Evolutionary conservation across 2,113 vertebrate genomes (phyloP), one percentile per base, ranked within the genome.

Genomic region (Mola mola): DNA sequence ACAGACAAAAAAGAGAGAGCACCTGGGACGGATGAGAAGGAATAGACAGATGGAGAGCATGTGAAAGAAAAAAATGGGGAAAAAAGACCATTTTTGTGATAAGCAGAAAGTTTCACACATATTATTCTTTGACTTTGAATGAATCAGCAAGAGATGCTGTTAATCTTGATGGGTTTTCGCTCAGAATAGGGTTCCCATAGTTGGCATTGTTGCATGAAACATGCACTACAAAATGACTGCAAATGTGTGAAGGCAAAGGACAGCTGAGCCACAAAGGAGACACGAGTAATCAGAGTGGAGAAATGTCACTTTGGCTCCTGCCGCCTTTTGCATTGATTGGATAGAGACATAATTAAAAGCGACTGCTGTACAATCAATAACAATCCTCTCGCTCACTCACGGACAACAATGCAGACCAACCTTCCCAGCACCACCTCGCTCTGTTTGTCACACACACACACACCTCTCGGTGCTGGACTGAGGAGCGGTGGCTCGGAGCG

Each of bases 301-400:
- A 83, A 85, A 71, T 77, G 84, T 81, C 79, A 75, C 73, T 63
- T 33, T 69, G 68, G 70, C 71, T 69, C 72, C 63, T 53, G 44
- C 56, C n/a, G 36, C 59, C 68, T 66, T 78, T 56, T 56, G 57
- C 68, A 83, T 83, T 85, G 71, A 86, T 84, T 78, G 40, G 69
- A 71, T 43, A 17, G 52, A 66, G 65, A 67, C 53, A 58, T 80
- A 74, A 86, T 86, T 81, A 78, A 66, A 82, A 75, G 75, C 6
- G 72, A 80, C 79, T 83, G 79, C 43, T 41, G 44, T 43, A 40
- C 68, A 81, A 82, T 87, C 80, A 79, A 85, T 86, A 76, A 79
- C 61, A 66, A 51, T 43, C 58, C 59, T 36, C 26, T 12, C 10
- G 6, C 41, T 60, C 47, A 62, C 37, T 43, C 20, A 37, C 1